A percentile compares a stretch with the other conserved stretches of the same genome.
phyloP scores from a whole-genome alignment of 2,888 invertebrate species.

The Apotomis betuletana region DNA sequence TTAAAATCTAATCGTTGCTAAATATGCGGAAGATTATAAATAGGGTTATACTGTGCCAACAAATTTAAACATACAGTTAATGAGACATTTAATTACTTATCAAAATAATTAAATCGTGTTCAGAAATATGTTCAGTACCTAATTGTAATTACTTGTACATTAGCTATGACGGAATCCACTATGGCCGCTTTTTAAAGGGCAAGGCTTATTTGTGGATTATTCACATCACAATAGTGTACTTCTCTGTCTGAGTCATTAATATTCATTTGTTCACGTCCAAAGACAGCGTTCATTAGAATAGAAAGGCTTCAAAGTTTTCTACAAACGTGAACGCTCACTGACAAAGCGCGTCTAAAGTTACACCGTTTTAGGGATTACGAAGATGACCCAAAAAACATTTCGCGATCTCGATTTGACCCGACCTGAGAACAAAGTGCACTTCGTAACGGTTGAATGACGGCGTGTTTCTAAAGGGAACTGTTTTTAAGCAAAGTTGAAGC shows the following conservation, averaged over 20 bases:
- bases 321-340: background rate
- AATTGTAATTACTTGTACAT: background rate
- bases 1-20: background rate
- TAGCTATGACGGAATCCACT: slow-evolving; percentile 4
- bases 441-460: slow-evolving; percentile 1
- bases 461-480: slow-evolving; percentile 18
- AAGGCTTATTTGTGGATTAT: background rate
- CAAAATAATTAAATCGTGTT: background rate
- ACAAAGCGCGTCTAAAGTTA: slow-evolving; percentile 9
- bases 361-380: slow-evolving; percentile 4
- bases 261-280: slow-evolving; percentile 7
- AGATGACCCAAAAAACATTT: slow-evolving; percentile 17
- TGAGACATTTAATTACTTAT: background rate
- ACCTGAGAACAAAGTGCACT: slow-evolving; percentile 4
- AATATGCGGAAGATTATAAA: background rate
- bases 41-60: background rate
- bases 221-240: slow-evolving; percentile 5
- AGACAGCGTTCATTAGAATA: slow-evolving; percentile 20
- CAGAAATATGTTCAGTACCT: background rate
- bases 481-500: slow-evolving; percentile 27
- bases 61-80: background rate
- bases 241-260: slow-evolving; percentile 16
- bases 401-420: slow-evolving; percentile 4
- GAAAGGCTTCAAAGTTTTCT: slow-evolving; percentile 4
- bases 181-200: slow-evolving; percentile 8